Percentiles rank a stretch among this genome's conserved stretches.
Evolutionary conservation across 2,888 invertebrate species (phyloP).

Genomic region (Bedellia somnulentella): DNA sequence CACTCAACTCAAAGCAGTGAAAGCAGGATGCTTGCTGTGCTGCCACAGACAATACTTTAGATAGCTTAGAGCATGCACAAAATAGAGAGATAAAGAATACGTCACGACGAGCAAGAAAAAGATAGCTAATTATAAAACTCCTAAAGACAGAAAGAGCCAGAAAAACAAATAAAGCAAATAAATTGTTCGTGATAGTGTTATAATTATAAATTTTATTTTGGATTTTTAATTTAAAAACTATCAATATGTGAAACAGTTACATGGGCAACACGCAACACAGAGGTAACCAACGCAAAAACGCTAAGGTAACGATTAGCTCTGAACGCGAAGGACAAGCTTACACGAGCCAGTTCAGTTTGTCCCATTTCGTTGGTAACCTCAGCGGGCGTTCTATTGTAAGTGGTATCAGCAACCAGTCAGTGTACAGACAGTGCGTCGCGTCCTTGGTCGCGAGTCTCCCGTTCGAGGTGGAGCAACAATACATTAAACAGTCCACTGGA

Average conservation of each 20-base stretch:
- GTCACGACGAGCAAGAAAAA: too few species aligned
- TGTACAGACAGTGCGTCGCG: conserved; percentile 63
- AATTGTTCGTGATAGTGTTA: too few species aligned
- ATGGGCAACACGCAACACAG: conserved; percentile 53
- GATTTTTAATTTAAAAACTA: conserved; percentile 13
- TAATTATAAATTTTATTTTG: too few species aligned
- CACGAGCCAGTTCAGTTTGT: conserved; percentile 58
- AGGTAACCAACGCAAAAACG: conserved; percentile 24
- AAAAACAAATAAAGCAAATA: too few species aligned
- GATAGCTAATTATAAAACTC: too few species aligned
- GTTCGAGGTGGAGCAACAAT: conserved; percentile 68
- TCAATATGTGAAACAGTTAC: conserved; percentile 17
- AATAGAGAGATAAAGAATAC: too few species aligned
- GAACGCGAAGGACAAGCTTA: conserved; percentile 41
- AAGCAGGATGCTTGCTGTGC: too few species aligned
- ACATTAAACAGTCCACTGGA: conserved; percentile 61
- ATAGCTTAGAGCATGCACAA: too few species aligned
- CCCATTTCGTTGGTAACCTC: conserved; percentile 61
- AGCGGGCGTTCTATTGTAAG: conserved; percentile 64
- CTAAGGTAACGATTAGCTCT: conserved; percentile 27
- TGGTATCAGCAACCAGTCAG: conserved; percentile 61
- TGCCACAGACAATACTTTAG: too few species aligned
- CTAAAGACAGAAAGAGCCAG: too few species aligned
- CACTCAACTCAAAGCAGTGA: too few species aligned
- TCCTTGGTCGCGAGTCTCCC: conserved; percentile 69